Evolutionary conservation across 2,888 invertebrate genomes (phyloP).

Genomic region (Crossocerus cetratus): DNA sequence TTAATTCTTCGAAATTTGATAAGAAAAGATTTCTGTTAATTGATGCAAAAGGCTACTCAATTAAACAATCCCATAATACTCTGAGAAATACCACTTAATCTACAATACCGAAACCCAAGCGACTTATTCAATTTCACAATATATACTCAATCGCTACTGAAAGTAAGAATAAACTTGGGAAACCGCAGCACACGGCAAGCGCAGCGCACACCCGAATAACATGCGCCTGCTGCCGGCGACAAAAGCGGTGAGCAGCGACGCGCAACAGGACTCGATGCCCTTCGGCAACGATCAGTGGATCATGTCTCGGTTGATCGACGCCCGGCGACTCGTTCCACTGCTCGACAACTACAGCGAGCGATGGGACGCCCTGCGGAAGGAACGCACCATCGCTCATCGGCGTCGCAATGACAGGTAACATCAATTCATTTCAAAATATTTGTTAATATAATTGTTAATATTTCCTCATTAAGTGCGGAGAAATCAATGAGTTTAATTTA

Average conservation of each 20-base stretch:
- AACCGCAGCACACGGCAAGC: constrained; percentile 82
- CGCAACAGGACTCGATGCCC: constrained; percentile 28
- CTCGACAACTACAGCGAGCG: constrained; percentile 42
- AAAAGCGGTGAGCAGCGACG: constrained; percentile 27
- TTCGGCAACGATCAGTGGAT: constrained; percentile 51
- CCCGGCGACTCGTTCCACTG: constrained; percentile 46
- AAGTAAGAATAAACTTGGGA: not conserved
- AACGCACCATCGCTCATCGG: constrained; percentile 30
- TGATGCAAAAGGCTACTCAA: too few species aligned
- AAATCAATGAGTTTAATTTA: not conserved
- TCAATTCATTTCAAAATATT: not conserved
- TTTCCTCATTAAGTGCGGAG: too few species aligned
- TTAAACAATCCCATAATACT: too few species aligned
- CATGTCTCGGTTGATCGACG: constrained; percentile 56
- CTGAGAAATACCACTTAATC: too few species aligned
- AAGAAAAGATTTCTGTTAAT: too few species aligned
- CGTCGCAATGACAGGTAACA: constrained; percentile 32
- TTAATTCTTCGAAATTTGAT: too few species aligned
- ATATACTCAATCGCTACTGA: too few species aligned
- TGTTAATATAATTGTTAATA: not conserved
- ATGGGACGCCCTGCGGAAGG: constrained; percentile 46
- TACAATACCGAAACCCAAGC: too few species aligned
- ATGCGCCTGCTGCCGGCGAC: constrained; percentile 25
- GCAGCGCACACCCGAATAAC: constrained; percentile 71
- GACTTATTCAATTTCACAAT: too few species aligned